A percentile compares a stretch with the other conserved stretches of the same genome.
Conservation (phyloP, 2,797 vertebrate genomes). For the Gymnothorax reevesii region DNA sequence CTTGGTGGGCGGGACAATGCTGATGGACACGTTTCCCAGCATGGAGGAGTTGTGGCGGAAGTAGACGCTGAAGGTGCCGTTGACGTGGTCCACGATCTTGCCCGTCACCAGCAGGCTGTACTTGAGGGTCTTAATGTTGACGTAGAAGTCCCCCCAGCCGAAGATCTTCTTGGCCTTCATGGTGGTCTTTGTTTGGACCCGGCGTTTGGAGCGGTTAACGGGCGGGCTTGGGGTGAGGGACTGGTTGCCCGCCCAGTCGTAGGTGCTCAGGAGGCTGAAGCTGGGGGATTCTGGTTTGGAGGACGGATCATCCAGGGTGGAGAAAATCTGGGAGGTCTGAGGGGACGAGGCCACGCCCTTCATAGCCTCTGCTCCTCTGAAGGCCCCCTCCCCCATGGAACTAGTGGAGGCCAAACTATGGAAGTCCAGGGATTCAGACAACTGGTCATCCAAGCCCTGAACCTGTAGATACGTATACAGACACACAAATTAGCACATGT, state of each 20-base stretch:
- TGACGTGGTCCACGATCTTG: conserved; percentile 96
- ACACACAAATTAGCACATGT: conserved; percentile 5
- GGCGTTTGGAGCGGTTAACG: conserved; percentile 71
- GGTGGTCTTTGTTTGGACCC: conserved; percentile 75
- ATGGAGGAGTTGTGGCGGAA: conserved; percentile 96
- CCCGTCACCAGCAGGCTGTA: conserved; percentile 93
- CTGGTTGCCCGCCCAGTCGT: conserved; percentile 83
- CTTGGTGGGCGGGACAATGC: conserved; percentile 92
- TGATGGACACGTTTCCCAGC: conserved; percentile 91
- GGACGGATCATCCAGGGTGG: conserved; percentile 43
- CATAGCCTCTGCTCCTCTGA: conserved; percentile 45
- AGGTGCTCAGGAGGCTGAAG: conserved; percentile 63
- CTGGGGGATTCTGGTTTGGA: conserved; percentile 63
- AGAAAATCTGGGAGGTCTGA: conserved; percentile 66
- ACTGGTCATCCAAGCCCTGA: conserved; percentile 64
- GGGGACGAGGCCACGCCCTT: conserved; percentile 60
- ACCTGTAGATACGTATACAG: conserved; percentile 57
- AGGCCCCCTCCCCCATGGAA: conserved; percentile 53
- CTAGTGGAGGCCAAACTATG: conserved; percentile 62
- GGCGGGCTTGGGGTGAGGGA: conserved; percentile 70
- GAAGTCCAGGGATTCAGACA: conserved; percentile 67
- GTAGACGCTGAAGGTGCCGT: conserved; percentile 95
- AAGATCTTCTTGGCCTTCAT: conserved; percentile 90
- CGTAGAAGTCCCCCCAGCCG: conserved; percentile 96
- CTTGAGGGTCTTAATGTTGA: conserved; percentile 90